phyloP scores from a whole-genome alignment of 2,888 invertebrate genomes.

The Parascotia fuliginaria region DNA sequence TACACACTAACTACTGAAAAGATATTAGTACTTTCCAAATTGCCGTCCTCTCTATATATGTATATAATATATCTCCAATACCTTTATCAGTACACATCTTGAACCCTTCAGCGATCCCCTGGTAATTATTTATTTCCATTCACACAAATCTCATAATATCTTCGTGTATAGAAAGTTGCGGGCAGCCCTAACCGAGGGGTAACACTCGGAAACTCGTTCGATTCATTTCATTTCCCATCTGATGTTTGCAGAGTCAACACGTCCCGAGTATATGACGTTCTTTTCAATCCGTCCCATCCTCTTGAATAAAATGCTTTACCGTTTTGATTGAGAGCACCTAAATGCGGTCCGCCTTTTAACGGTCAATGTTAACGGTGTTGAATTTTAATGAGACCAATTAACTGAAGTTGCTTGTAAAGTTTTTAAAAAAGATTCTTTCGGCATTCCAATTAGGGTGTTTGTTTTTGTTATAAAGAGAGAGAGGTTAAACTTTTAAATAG shows the following conservation, averaged over 20 bases:
- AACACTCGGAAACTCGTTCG: slow-evolving; percentile 56
- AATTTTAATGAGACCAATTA: slow-evolving; percentile 44
- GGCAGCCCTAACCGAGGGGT: slow-evolving; percentile 51
- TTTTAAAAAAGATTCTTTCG: slow-evolving; percentile 20
- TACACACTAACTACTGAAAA: not conserved
- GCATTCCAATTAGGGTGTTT: slow-evolving; percentile 18
- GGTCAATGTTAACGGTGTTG: slow-evolving; percentile 33
- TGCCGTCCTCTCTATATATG: not conserved
- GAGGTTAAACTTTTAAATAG: not conserved
- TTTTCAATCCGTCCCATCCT: slow-evolving; percentile 51
- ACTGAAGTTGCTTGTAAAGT: slow-evolving; percentile 31
- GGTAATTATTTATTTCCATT: slow-evolving; percentile 21
- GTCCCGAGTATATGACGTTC: slow-evolving; percentile 49
- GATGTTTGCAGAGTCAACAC: slow-evolving; percentile 72
- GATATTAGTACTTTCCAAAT: not conserved
- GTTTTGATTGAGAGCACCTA: slow-evolving; percentile 53
- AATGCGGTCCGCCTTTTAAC: slow-evolving; percentile 43
- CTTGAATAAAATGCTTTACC: slow-evolving; percentile 59
- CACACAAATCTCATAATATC: slow-evolving; percentile 16
- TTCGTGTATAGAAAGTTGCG: slow-evolving; percentile 11
- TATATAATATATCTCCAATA: slow-evolving; percentile 6
- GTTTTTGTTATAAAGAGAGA: slow-evolving; percentile 9
- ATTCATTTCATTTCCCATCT: slow-evolving; percentile 75
- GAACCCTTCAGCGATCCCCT: slow-evolving; percentile 8
- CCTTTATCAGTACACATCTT: slow-evolving; percentile 13